Base-by-base conservation (phyloP, 2,797 vertebrate species). In the Chromobotia macracanthus region DNA sequence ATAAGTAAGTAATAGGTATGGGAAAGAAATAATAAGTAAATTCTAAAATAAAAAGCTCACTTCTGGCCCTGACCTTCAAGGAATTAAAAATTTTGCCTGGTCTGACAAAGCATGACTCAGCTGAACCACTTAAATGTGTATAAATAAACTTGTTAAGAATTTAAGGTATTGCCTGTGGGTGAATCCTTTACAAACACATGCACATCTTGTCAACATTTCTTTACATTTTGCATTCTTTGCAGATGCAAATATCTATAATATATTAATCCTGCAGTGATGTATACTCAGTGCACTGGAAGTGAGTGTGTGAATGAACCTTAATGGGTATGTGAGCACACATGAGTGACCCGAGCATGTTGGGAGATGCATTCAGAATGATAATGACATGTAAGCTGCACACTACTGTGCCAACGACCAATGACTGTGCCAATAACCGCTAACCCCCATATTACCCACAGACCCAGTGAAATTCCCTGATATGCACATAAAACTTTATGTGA, bases 341-440 rank as follows among this genome's bases (percentile, higher is more conserved):
- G 81, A 76, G 71, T 77, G 80, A 83, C 64, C 65, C 58, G 18
- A 61, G 60, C 72, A 25, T 44, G 65, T 65, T 76, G 53, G 38
- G 31, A 69, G 70, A 86, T 89, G 87, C 90, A 86, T 89, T 83
- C 84, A 80, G 90, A 90, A 92, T 91, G 86, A 89, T 86, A 92
- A 91, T 86, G 86, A 89, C 46, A 5, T 67, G 64, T 77, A 80
- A 84, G 84, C 80, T 72, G 88, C 88, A 90, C 90, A 83, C 85
- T 83, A 84, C 81, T 85, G 25, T 83, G 73, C 58, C 51, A 61
- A 66, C 79, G 77, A 66, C n/a, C n/a, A n/a, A n/a, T n/a, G n/a
- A 84, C 81, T 85, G 25, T 83, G 73, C 58, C 51, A 61, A 66
- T 79, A 75, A 66, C 61, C 48, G 38, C 78, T 79, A 41, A 25